phyloP scores from a whole-genome alignment of 2,113 vertebrate genomes.

The Chaetodon trifascialis region DNA sequence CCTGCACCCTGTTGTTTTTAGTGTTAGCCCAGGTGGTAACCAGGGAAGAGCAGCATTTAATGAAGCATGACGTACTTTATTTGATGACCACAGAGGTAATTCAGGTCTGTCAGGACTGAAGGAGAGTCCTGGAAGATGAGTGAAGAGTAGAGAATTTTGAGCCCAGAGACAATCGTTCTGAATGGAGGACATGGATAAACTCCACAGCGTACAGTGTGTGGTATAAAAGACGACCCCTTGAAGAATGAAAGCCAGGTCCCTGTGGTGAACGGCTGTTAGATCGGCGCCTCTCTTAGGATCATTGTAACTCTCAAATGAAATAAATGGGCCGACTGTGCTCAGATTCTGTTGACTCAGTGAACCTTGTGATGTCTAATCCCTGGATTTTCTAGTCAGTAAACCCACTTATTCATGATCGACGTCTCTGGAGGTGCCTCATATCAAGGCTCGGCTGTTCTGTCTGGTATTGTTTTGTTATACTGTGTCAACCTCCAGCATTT shows the following conservation, averaged over 20 bases:
- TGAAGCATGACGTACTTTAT: background rate
- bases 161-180: background rate
- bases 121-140: too few relatives aligned
- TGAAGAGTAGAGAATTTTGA: too few relatives aligned
- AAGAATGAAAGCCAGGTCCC: slow-evolving; percentile 15
- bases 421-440: slow-evolving; percentile 53
- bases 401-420: slow-evolving; percentile 66
- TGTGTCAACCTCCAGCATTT: slow-evolving; percentile 39
- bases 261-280: slow-evolving; percentile 16
- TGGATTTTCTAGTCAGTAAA: slow-evolving; percentile 80
- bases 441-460: slow-evolving; percentile 19
- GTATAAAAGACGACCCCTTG: background rate
- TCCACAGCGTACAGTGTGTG: background rate
- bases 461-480: slow-evolving; percentile 15
- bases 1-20: background rate
- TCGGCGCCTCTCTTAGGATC: slow-evolving; percentile 52
- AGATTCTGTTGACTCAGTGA: slow-evolving; percentile 71
- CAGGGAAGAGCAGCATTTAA: background rate
- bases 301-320: slow-evolving; percentile 51
- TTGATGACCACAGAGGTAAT: slow-evolving; percentile 3
- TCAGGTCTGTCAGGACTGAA: background rate
- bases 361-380: slow-evolving; percentile 80
- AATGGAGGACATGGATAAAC: background rate
- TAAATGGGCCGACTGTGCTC: slow-evolving; percentile 55
- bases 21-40: background rate